These are phyloP conservation scores for Zeus faber DNA, from an alignment of 2,113 vertebrate species.

Conservation along the genomic window DNA sequence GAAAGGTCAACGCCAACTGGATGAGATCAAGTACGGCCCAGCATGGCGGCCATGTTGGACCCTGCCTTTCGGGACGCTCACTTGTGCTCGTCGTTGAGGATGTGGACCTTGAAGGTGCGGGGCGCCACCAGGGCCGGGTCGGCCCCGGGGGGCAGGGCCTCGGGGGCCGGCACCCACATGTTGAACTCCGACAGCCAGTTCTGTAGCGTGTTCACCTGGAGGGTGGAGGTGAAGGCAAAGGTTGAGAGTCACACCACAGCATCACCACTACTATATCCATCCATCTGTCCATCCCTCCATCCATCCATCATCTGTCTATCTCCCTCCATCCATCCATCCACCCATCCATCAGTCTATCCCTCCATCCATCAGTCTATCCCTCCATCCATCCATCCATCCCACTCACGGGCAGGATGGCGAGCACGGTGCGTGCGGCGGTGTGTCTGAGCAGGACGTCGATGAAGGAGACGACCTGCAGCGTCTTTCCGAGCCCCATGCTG, in stretches of 20 bases:
- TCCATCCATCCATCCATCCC: no score
- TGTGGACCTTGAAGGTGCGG: conserved; percentile 93
- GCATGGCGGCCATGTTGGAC: no score
- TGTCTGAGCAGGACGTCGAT: conserved; percentile 91
- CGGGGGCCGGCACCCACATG: conserved; percentile 87
- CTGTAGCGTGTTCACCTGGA: conserved; percentile 93
- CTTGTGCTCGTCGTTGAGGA: conserved; percentile 97
- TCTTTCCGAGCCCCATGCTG: conserved; percentile 97
- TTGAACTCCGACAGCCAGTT: conserved; percentile 98
- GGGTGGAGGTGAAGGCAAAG: neutral
- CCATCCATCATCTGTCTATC: no score
- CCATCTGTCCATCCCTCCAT: no score
- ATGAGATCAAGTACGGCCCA: no score
- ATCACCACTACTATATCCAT: no score
- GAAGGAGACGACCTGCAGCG: conserved; percentile 96
- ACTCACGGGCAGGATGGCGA: conserved; percentile 97
- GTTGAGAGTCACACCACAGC: neutral
- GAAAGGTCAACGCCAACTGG: no score
- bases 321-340: no score
- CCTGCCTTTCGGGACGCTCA: conserved; percentile 68
- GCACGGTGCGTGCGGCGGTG: conserved; percentile 92
- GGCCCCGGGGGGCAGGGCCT: conserved; percentile 79
- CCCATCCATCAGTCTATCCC: no score
- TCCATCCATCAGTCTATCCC: no score
- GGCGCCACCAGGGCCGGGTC: conserved; percentile 79